These are phyloP conservation scores for Marasmarcha lunaedactyla DNA, from an alignment of 2,888 invertebrate genomes.

Conservation along the genomic window DNA sequence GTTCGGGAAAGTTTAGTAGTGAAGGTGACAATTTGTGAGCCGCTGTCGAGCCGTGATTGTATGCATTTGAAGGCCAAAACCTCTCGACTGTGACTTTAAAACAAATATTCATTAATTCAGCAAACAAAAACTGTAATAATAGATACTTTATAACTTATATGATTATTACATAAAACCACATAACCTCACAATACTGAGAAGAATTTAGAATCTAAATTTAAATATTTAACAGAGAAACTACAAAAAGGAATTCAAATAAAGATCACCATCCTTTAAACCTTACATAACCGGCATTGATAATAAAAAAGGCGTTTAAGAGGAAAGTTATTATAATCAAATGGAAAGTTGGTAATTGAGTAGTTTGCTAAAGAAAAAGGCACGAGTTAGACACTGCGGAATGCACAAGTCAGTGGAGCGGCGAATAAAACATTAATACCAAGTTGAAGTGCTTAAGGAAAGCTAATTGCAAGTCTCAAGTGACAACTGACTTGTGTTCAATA, in stretches of 20 bases:
- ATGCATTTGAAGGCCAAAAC: neutral
- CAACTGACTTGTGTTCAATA: too few species aligned
- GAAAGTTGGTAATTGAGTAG: constrained; percentile 25
- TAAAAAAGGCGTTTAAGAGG: constrained; percentile 1
- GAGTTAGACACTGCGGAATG: constrained; percentile 20
- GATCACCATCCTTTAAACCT: too few species aligned
- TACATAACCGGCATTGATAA: neutral
- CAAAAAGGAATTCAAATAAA: too few species aligned
- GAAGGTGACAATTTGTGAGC: constrained; percentile 19
- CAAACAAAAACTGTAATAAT: too few species aligned
- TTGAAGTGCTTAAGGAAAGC: constrained; percentile 4
- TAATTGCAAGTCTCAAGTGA: constrained; percentile 10
- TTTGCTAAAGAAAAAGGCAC: constrained; percentile 20
- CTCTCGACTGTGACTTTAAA: too few species aligned
- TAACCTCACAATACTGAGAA: too few species aligned
- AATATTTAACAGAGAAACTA: too few species aligned
- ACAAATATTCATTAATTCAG: too few species aligned
- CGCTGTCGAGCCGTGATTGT: constrained; percentile 8
- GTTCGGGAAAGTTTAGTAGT: constrained; percentile 19
- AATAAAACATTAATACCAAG: constrained; percentile 14
- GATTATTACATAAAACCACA: too few species aligned
- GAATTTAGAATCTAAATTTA: too few species aligned
- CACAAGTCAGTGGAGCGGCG: constrained; percentile 27
- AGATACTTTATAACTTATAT: too few species aligned
- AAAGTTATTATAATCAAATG: constrained; percentile 18